A percentile compares a stretch with the other conserved stretches of the same genome.
Evolutionary conservation across 2,888 invertebrate species (phyloP).

Genomic region (Conistra vaccinii): DNA sequence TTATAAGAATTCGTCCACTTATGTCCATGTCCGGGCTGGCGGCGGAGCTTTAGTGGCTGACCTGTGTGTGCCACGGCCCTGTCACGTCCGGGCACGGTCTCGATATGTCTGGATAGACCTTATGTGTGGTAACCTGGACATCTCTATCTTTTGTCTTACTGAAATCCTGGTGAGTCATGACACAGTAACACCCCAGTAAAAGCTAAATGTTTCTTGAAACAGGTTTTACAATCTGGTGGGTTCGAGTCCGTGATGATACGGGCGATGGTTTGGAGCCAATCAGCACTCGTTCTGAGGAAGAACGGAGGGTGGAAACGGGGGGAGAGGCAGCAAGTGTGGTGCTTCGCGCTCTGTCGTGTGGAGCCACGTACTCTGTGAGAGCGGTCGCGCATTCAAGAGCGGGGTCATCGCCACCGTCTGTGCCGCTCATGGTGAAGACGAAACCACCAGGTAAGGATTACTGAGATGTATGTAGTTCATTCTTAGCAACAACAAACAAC

Average conservation of each 20-base stretch:
- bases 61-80: not conserved
- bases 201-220: not conserved
- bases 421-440: slow-evolving; percentile 83
- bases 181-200: not conserved
- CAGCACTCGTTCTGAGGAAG: slow-evolving; percentile 80
- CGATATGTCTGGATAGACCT: not conserved
- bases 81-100: not conserved
- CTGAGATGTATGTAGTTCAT: not conserved
- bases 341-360: slow-evolving; percentile 83
- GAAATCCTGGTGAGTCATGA: not conserved
- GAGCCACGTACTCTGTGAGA: slow-evolving; percentile 84
- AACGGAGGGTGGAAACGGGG: slow-evolving; percentile 83
- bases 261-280: slow-evolving; percentile 79
- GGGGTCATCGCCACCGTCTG: slow-evolving; percentile 83
- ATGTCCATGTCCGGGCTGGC: not conserved
- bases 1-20: not conserved
- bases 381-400: slow-evolving; percentile 86
- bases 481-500: no score
- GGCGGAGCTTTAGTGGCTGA: not conserved
- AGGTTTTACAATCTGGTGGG: slow-evolving; percentile 87
- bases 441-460: slow-evolving; percentile 84
- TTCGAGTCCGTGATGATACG: slow-evolving; percentile 83
- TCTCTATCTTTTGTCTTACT: not conserved
- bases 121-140: not conserved
- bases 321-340: slow-evolving; percentile 82